A percentile compares a stretch with the other conserved stretches of the same genome.
Evolutionary conservation across 2,888 invertebrate genomes (phyloP).

Genomic region (Drosophila demipolita): DNA sequence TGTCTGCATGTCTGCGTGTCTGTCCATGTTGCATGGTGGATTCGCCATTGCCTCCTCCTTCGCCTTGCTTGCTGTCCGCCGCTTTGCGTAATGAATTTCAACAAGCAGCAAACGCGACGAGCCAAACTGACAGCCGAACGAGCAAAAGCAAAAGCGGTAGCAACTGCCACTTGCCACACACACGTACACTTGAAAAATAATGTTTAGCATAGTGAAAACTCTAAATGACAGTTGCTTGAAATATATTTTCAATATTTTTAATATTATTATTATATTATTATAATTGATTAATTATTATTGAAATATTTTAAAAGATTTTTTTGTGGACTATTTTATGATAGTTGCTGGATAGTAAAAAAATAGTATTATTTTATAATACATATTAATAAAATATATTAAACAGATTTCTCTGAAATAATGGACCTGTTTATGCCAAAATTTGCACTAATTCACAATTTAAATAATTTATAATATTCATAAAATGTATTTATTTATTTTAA

Average conservation of each 20-base stretch:
- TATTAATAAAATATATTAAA: neutral
- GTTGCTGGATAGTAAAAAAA: too few relatives aligned
- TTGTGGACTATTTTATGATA: too few relatives aligned
- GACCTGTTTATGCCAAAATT: neutral
- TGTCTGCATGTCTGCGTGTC: slow-evolving; percentile 24
- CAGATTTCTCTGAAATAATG: neutral
- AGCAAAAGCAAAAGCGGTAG: slow-evolving; percentile 51
- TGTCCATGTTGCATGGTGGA: slow-evolving; percentile 36
- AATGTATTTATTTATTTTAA: neutral
- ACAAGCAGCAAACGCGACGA: slow-evolving; percentile 49
- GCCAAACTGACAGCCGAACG: slow-evolving; percentile 59
- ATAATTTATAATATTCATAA: neutral
- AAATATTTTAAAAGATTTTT: neutral
- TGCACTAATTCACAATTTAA: neutral
- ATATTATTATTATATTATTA: too few relatives aligned
- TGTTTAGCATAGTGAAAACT: neutral
- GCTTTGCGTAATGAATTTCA: slow-evolving; percentile 77
- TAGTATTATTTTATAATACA: too few relatives aligned
- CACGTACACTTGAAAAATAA: slow-evolving; percentile 4
- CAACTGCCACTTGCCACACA: slow-evolving; percentile 46
- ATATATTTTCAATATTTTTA: neutral
- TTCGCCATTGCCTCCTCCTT: slow-evolving; percentile 9
- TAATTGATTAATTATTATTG: neutral
- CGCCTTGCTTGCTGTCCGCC: slow-evolving; percentile 35
- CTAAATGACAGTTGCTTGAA: neutral